A percentile compares a stretch with the other conserved stretches of the same genome.
phyloP scores from a whole-genome alignment of 2,113 vertebrate species.

The Macheiramphus alcinus region DNA sequence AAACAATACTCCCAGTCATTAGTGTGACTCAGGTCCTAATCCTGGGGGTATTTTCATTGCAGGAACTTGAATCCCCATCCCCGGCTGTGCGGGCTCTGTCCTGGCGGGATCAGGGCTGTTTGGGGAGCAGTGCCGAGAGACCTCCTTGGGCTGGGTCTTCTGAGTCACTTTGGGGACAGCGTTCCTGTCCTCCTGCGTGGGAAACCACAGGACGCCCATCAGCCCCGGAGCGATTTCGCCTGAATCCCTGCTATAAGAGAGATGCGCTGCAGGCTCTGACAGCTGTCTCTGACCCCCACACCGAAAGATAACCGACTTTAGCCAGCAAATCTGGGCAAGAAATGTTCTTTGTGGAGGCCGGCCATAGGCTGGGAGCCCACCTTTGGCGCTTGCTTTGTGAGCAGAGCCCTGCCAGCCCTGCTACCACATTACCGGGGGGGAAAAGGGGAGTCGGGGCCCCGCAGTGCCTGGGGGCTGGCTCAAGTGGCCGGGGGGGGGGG shows the following conservation, averaged over 20 bases:
- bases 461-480: rapidly evolving
- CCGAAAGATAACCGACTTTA: background rate
- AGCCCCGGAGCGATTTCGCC: rapidly evolving
- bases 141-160: background rate
- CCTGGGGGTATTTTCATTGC: rapidly evolving
- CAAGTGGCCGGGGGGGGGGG: background rate
- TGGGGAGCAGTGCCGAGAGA: rapidly evolving
- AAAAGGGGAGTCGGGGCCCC: background rate
- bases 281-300: background rate
- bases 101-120: rapidly evolving
- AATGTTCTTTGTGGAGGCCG: background rate
- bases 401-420: background rate
- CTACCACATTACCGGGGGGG: background rate
- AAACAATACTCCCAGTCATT: background rate
- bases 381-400: background rate
- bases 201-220: background rate
- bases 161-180: rapidly evolving
- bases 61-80: background rate
- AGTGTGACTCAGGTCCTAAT: background rate
- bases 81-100: rapidly evolving
- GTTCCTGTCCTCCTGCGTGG: rapidly evolving
- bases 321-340: background rate
- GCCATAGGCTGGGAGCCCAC: background rate
- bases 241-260: background rate
- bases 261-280: background rate